Evolutionary conservation across 1,140 invertebrate genomes (phyloP).

Genomic region (Hypothenemus hampei): DNA sequence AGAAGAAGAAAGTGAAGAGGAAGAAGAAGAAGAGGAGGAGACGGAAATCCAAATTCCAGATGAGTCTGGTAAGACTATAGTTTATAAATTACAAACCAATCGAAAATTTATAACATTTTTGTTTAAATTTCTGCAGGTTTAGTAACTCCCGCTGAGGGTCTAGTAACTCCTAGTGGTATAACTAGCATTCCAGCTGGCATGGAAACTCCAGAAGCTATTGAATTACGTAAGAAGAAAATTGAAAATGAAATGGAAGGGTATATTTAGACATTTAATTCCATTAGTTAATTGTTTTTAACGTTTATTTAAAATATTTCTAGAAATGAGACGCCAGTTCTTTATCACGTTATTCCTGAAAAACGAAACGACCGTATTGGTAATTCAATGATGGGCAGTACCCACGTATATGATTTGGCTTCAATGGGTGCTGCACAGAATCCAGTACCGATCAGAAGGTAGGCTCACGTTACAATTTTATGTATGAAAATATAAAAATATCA

Average conservation of each 20-base stretch:
- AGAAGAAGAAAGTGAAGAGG: constrained; percentile 85
- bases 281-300: constrained; percentile 2
- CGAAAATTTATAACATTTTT: background rate
- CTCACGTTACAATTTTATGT: background rate
- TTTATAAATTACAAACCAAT: background rate
- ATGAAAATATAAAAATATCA: background rate
- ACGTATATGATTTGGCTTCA: constrained; percentile 88
- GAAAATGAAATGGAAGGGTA: constrained; percentile 95
- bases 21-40: constrained; percentile 76
- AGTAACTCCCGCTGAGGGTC: constrained; percentile 77
- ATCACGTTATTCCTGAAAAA: constrained; percentile 93
- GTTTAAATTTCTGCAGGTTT: constrained; percentile 39
- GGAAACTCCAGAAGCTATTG: constrained; percentile 98
- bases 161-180: constrained; percentile 93
- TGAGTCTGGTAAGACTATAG: constrained; percentile 47
- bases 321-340: constrained; percentile 84
- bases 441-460: constrained; percentile 23
- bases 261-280: constrained; percentile 6
- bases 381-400: constrained; percentile 98
- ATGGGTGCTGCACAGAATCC: constrained; percentile 54
- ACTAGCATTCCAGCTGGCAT: constrained; percentile 91
- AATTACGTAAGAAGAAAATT: constrained; percentile 94
- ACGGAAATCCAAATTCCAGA: constrained; percentile 53
- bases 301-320: too few relatives aligned
- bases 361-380: constrained; percentile 82